Evolutionary conservation across 2,888 invertebrate genomes (phyloP).

Genomic region (Cosmia trapezina): DNA sequence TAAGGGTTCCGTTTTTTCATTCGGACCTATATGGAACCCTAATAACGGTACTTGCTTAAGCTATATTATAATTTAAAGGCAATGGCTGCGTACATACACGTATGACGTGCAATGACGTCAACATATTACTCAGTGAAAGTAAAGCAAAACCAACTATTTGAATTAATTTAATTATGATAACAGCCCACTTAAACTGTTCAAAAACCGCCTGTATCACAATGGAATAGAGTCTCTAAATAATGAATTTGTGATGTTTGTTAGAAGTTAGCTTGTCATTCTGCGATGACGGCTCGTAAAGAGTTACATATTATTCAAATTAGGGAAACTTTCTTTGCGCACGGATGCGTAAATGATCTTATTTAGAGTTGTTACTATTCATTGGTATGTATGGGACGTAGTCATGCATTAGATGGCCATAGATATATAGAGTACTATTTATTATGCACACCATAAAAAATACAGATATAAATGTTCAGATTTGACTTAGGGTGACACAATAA

Average conservation of each 20-base stretch:
- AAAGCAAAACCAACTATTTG: constrained; percentile 57
- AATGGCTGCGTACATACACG: neutral
- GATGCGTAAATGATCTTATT: constrained; percentile 51
- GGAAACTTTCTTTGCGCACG: constrained; percentile 57
- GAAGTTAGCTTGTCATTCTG: constrained; percentile 39
- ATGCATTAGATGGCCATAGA: neutral
- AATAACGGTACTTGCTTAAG: neutral
- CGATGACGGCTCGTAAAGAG: constrained; percentile 40
- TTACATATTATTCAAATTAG: constrained; percentile 63
- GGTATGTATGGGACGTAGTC: neutral
- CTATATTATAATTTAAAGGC: constrained; percentile 21
- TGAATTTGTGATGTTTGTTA: constrained; percentile 15
- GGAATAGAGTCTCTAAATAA: constrained; percentile 24
- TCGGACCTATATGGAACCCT: neutral
- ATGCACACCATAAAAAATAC: too few relatives aligned
- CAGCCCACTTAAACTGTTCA: constrained; percentile 1
- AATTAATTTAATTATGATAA: constrained; percentile 60
- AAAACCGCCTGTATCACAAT: constrained; percentile 36
- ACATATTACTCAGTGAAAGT: constrained; percentile 65
- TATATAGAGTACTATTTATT: too few relatives aligned
- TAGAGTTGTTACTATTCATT: constrained; percentile 26
- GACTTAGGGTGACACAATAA: too few relatives aligned
- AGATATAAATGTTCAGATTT: too few relatives aligned
- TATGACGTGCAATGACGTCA: constrained; percentile 58
- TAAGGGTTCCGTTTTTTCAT: too few relatives aligned